These are phyloP conservation scores for Cephus nigrinus DNA, from an alignment of 2,888 invertebrate genomes.

Conservation along the genomic window DNA sequence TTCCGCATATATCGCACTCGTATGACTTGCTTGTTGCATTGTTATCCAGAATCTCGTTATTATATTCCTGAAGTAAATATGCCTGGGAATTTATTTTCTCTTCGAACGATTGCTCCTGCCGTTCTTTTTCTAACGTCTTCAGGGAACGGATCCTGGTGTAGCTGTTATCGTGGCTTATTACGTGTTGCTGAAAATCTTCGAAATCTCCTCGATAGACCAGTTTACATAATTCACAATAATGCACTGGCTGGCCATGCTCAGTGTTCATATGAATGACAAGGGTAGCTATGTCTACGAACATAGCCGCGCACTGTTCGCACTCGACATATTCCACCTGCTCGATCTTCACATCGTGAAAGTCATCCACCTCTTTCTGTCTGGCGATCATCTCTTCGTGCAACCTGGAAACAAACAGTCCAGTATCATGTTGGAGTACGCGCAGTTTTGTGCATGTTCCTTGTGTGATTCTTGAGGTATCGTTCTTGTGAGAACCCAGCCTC, in stretches of 20 bases:
- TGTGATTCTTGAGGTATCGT: slow-evolving; percentile 68
- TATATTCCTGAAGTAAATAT: background rate
- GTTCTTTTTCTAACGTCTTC: background rate
- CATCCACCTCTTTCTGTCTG: slow-evolving; percentile 13
- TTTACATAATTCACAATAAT: slow-evolving; percentile 37
- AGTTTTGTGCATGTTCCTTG: slow-evolving; percentile 32
- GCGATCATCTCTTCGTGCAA: slow-evolving; percentile 24
- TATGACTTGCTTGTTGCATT: slow-evolving; percentile 17
- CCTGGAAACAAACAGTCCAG: slow-evolving; percentile 36
- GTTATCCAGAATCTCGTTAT: background rate
- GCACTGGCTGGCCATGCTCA: slow-evolving; percentile 27
- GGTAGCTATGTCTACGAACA: slow-evolving; percentile 28
- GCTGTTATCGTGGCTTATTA: slow-evolving; percentile 22
- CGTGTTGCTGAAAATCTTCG: slow-evolving; percentile 32
- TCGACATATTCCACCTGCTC: slow-evolving; percentile 31
- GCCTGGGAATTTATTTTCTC: background rate
- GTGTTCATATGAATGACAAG: slow-evolving; percentile 35
- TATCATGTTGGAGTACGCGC: slow-evolving; percentile 13
- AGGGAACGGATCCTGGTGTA: background rate
- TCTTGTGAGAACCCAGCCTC: slow-evolving; percentile 65
- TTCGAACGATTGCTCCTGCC: background rate
- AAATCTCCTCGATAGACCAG: slow-evolving; percentile 26
- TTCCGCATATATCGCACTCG: slow-evolving; percentile 38
- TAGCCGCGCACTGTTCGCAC: slow-evolving; percentile 33
- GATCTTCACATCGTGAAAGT: slow-evolving; percentile 16